phyloP scores from a whole-genome alignment of 2,888 invertebrate species.

The Deilephila porcellus region DNA sequence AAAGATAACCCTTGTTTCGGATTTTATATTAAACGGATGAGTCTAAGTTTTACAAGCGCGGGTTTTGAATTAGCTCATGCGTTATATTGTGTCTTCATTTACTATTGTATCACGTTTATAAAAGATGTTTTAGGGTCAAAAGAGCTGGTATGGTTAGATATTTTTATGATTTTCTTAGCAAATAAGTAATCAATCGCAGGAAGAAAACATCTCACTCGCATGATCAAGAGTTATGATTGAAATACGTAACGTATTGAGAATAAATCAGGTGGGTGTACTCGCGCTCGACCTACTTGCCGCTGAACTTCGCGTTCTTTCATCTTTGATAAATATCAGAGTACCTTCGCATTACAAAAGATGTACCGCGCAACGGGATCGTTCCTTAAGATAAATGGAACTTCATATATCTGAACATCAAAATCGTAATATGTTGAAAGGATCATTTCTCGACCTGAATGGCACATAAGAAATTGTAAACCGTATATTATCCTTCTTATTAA shows the following conservation, averaged over 20 bases:
- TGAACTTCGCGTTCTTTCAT: constrained; percentile 7
- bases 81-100: not conserved
- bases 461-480: too few relatives aligned
- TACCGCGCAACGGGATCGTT: too few relatives aligned
- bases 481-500: too few relatives aligned
- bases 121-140: too few relatives aligned
- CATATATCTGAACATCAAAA: too few relatives aligned
- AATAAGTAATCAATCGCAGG: not conserved
- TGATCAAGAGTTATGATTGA: not conserved
- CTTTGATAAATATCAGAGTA: constrained; percentile 11
- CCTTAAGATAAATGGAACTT: too few relatives aligned
- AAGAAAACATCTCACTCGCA: too few relatives aligned
- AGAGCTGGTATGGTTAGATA: too few relatives aligned
- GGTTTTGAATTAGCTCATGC: not conserved
- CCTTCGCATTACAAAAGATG: not conserved
- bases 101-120: not conserved
- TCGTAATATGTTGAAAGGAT: too few relatives aligned
- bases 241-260: not conserved
- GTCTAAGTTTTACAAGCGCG: not conserved
- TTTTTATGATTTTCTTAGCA: not conserved
- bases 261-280: not conserved
- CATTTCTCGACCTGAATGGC: too few relatives aligned
- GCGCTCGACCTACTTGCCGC: constrained; percentile 10
- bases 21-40: constrained; percentile 18
- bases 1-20: constrained; percentile 23